Evolutionary conservation across 2,113 vertebrate genomes (phyloP), one percentile per base, ranked within the genome.

Genomic region (Gobius niger): DNA sequence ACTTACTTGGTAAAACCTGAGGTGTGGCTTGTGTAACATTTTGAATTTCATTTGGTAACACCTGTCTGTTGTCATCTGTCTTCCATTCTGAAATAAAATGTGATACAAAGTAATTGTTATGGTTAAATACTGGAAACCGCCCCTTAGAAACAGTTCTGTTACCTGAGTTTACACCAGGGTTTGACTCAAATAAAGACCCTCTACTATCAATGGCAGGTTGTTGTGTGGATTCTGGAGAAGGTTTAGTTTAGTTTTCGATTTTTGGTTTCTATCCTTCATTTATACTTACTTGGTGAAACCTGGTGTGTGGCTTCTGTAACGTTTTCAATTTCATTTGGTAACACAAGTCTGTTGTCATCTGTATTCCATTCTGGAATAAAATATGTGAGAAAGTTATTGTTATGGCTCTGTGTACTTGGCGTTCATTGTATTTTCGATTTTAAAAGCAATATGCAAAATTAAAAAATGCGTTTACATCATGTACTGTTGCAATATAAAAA

Each of bases 1-100:
- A 63, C 61, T 47, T 46, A 63, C 61, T 44, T 62, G 60, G 9
- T 7, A 9, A 19, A 63, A 62, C 44, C 15, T 62, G 41, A 46
- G 2, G 6, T 63, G 61, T 10, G 47, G 61, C 61, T 13, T 63
- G n/a, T 63, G 61, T 63, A 63, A 63, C 44, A 63, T 46, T 47
- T 60, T 42, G 40, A 4, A 15, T 44, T 42, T 60, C 34, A 42
- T 44, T 60, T 2, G 2, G 10, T 11, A 18, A 47, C 4, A n/a
- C 1, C 47, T 47, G 61, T 46, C n/a, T 14, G n/a, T 47, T 16
- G 12, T 63, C 44, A 12, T 44, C 42, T 63, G 6, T 46, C 6
- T 44, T n/a, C 18, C 9, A 62, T 16, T 44, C 56, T 59, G 34
- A 42, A 60, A 42, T 42, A 47, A 63, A 19, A 34, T 2, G 5